These are phyloP conservation scores for Entomobrya multifasciata DNA, from an alignment of 2,888 invertebrate genomes.

Conservation along the genomic window DNA sequence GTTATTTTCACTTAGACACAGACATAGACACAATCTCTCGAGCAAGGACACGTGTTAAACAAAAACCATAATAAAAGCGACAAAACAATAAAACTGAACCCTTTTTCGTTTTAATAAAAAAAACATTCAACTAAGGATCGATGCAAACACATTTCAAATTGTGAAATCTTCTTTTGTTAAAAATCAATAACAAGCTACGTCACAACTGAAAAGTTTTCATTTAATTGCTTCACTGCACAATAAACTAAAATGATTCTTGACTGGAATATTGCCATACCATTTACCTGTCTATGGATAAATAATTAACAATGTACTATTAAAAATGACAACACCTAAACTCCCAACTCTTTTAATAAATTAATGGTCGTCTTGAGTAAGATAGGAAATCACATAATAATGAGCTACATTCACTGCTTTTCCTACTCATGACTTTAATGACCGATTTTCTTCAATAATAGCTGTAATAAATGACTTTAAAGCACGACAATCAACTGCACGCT, in stretches of 20 bases:
- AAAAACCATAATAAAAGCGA: conserved; percentile 5
- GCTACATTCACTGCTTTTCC: neutral
- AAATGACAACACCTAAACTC: neutral
- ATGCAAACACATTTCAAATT: too few relatives aligned
- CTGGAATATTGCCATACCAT: too few relatives aligned
- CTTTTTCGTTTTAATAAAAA: neutral
- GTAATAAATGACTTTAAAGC: conserved; percentile 35
- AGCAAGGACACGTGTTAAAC: conserved; percentile 30
- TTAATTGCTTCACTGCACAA: too few relatives aligned
- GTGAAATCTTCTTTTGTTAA: too few relatives aligned
- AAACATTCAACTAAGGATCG: too few relatives aligned
- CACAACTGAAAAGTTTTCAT: neutral
- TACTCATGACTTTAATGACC: neutral
- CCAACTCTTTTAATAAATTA: too few relatives aligned
- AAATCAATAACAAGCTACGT: too few relatives aligned
- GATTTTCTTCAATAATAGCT: neutral
- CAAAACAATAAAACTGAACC: neutral
- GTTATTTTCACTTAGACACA: conserved; percentile 30
- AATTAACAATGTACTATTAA: neutral
- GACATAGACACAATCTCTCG: neutral
- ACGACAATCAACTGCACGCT: conserved; percentile 51
- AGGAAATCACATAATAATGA: too few relatives aligned
- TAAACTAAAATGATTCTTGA: too few relatives aligned
- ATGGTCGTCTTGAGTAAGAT: too few relatives aligned
- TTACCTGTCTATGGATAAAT: conserved; percentile 5